A percentile compares a stretch with the other conserved stretches of the same genome.
These are phyloP conservation scores for Spondyliosoma cantharus DNA, from an alignment of 2,797 vertebrate genomes.

Conservation along the genomic window DNA sequence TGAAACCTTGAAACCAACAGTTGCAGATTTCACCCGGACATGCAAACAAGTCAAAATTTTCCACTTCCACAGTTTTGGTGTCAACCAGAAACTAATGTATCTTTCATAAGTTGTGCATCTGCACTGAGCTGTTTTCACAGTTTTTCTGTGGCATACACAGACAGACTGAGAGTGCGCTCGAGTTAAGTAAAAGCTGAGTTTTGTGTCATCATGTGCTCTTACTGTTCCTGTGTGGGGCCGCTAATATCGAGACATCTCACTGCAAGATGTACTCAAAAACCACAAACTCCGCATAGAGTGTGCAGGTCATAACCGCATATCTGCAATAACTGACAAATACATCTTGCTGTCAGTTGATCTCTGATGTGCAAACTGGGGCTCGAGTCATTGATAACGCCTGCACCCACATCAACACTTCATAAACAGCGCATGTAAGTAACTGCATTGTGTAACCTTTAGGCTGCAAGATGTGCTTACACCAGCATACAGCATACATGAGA, in stretches of 20 bases:
- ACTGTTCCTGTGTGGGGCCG: neutral
- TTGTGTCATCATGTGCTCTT: neutral
- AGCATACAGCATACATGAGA: conserved; percentile 40
- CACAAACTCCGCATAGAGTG: conserved; percentile 48
- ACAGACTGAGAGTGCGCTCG: neutral
- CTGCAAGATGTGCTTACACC: conserved; percentile 12
- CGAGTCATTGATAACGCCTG: neutral
- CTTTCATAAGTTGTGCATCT: neutral
- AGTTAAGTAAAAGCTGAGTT: conserved; percentile 19
- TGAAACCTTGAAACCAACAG: neutral
- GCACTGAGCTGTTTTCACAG: neutral
- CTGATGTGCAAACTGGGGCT: conserved; percentile 6
- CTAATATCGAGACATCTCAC: conserved; percentile 23
- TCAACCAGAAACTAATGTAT: neutral
- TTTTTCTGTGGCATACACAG: neutral
- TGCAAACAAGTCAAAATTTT: neutral
- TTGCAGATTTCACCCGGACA: neutral
- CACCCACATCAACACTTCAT: conserved; percentile 27
- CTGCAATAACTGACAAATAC: neutral
- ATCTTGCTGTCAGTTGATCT: conserved; percentile 8
- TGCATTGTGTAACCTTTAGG: conserved; percentile 8
- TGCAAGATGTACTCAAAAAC: conserved; percentile 40
- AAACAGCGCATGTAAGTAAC: conserved; percentile 5
- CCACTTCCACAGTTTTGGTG: neutral
- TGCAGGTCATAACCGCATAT: conserved; percentile 48